These are phyloP conservation scores for Astropecten irregularis DNA, from an alignment of 53 echinoderm and acorn worm genomes.

Conservation along the genomic window DNA sequence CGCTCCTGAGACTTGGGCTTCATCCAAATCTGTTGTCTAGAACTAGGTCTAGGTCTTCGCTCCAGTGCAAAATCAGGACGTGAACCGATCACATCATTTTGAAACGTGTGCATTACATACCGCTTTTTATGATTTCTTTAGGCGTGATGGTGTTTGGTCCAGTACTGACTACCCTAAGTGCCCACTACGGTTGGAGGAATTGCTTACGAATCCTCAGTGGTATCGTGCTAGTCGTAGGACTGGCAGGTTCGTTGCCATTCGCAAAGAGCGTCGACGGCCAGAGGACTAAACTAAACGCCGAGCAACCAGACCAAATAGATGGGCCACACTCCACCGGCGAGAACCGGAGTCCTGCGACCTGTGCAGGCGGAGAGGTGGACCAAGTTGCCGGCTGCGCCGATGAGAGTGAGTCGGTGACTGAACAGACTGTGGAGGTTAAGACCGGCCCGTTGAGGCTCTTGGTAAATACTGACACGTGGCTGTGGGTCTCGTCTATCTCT, in stretches of 20 bases:
- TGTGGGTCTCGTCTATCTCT: background rate
- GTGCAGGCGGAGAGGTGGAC: no score
- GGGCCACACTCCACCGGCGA: background rate
- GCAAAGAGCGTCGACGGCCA: background rate
- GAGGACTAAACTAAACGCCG: background rate
- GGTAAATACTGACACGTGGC: background rate
- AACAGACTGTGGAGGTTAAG: no score
- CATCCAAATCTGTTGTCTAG: no score
- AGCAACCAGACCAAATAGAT: background rate
- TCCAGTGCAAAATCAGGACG: no score
- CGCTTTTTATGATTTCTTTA: background rate
- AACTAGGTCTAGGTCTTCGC: no score
- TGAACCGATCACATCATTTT: no score
- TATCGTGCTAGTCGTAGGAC: background rate
- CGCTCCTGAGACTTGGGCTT: no score
- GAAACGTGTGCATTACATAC: no score
- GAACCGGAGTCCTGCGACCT: no score
- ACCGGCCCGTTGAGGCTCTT: background rate
- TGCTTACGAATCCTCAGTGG: background rate
- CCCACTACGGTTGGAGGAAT: background rate
- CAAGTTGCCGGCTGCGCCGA: no score
- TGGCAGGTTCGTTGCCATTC: background rate
- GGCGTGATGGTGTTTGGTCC: background rate
- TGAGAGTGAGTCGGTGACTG: no score
- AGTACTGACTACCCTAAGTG: background rate